Evolutionary conservation across 2,888 invertebrate species (phyloP).

Genomic region (Tachina fera): DNA sequence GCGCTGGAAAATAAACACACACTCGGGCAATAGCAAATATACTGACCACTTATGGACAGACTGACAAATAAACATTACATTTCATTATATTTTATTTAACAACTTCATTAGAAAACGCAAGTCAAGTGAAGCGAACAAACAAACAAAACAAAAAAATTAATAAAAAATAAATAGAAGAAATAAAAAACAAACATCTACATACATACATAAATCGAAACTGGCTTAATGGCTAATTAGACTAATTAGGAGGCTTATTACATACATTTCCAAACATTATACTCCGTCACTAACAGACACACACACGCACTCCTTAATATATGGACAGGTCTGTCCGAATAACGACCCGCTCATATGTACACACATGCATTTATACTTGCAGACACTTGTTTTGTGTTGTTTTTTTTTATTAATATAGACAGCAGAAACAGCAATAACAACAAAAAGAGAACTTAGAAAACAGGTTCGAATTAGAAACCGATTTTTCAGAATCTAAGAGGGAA

Average conservation of each 20-base stretch:
- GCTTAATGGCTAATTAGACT: conserved; percentile 71
- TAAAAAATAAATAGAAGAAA: conserved; percentile 7
- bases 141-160: conserved; percentile 23
- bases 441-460: conserved; percentile 26
- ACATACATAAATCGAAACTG: conserved; percentile 63
- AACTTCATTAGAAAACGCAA: conserved; percentile 68
- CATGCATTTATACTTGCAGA: neutral
- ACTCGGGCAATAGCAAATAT: conserved; percentile 32
- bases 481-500: conserved; percentile 19
- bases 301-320: conserved; percentile 2
- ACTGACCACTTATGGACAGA: conserved; percentile 36
- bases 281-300: neutral
- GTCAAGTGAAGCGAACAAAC: conserved; percentile 48
- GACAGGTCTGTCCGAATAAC: conserved; percentile 7
- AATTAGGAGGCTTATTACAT: conserved; percentile 69
- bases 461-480: conserved; percentile 49
- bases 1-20: conserved; percentile 42
- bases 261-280: conserved; percentile 47
- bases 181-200: conserved; percentile 21
- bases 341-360: conserved; percentile 2
- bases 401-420: conserved; percentile 10
- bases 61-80: conserved; percentile 50
- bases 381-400: conserved; percentile 37
- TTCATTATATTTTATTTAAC: conserved; percentile 65
- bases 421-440: neutral